Evolutionary conservation across 37 sponge, comb jelly and placozoan genomes (phyloP).

Genomic region (Dysidea cf. avara): DNA sequence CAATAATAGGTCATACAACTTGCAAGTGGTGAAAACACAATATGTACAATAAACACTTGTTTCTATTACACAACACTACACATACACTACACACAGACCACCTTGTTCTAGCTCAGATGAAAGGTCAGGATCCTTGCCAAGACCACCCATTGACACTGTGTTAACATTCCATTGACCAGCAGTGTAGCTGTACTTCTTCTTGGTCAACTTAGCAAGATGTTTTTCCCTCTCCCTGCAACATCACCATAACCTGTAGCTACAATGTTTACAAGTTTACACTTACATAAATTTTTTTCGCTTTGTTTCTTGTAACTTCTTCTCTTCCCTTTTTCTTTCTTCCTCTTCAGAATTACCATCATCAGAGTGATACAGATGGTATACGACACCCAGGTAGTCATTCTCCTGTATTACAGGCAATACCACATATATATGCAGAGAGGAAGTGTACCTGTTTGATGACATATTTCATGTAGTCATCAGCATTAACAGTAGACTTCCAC

Average conservation of each 20-base stretch:
- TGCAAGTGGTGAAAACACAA: no score
- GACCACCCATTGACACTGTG: constrained; percentile 83
- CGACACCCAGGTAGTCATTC: constrained; percentile 77
- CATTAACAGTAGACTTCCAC: constrained; percentile 65
- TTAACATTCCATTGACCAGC: constrained; percentile 90
- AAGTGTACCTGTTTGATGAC: constrained; percentile 38
- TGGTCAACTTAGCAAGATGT: constrained; percentile 22
- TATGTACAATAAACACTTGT: no score
- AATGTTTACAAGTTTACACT: background rate
- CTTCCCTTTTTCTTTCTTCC: constrained; percentile 64
- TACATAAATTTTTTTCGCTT: constrained; percentile 48
- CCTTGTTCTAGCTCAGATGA: constrained; percentile 39
- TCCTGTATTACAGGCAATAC: constrained; percentile 33
- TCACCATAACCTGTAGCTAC: background rate
- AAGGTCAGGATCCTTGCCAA: constrained; percentile 72
- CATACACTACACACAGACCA: no score
- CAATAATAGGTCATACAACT: no score
- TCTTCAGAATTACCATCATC: constrained; percentile 75
- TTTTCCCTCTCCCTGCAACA: constrained; percentile 46
- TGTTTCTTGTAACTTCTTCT: constrained; percentile 32
- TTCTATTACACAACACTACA: no score
- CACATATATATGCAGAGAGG: background rate
- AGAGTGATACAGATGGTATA: constrained; percentile 92
- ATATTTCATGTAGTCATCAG: constrained; percentile 84
- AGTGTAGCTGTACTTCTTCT: constrained; percentile 58